Conservation (phyloP, 1,140 invertebrate species). For the Drosophila trapezifrons region DNA sequence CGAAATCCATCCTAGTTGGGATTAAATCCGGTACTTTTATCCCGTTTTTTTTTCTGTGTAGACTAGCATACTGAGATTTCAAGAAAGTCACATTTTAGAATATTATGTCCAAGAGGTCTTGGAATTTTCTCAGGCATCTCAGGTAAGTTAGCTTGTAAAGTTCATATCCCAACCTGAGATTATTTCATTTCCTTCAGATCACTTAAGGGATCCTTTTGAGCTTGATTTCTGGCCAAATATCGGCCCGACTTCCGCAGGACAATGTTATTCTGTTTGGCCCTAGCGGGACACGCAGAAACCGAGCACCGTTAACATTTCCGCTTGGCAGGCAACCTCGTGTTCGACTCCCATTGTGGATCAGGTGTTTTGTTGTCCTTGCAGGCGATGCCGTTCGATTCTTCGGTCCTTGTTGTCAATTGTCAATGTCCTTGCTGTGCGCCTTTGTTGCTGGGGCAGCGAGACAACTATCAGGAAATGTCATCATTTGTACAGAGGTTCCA, state of each 20-base stretch:
- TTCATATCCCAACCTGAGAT: too few species aligned
- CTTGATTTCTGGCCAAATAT: background rate
- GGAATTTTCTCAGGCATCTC: too few species aligned
- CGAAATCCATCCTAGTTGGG: too few species aligned
- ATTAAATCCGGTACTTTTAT: too few species aligned
- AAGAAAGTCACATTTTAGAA: too few species aligned
- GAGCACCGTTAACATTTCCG: conserved; percentile 73
- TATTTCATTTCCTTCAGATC: background rate
- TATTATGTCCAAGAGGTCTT: too few species aligned
- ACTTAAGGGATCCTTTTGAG: background rate
- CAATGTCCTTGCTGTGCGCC: conserved; percentile 20
- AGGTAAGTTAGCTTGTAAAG: too few species aligned
- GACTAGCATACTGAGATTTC: too few species aligned
- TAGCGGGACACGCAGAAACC: conserved; percentile 9
- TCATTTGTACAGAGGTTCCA: conserved; percentile 64
- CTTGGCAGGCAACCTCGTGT: conserved; percentile 23
- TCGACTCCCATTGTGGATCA: conserved; percentile 49
- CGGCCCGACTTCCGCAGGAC: background rate
- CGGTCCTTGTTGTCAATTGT: conserved; percentile 12
- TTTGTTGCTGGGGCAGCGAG: conserved; percentile 58
- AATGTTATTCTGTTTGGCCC: background rate
- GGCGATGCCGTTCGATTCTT: conserved; percentile 4
- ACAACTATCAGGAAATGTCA: conserved; percentile 82
- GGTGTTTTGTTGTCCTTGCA: conserved; percentile 43
- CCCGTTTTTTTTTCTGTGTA: too few species aligned